phyloP scores from a whole-genome alignment of 2,113 vertebrate genomes.

The Semnornis frantzii region DNA sequence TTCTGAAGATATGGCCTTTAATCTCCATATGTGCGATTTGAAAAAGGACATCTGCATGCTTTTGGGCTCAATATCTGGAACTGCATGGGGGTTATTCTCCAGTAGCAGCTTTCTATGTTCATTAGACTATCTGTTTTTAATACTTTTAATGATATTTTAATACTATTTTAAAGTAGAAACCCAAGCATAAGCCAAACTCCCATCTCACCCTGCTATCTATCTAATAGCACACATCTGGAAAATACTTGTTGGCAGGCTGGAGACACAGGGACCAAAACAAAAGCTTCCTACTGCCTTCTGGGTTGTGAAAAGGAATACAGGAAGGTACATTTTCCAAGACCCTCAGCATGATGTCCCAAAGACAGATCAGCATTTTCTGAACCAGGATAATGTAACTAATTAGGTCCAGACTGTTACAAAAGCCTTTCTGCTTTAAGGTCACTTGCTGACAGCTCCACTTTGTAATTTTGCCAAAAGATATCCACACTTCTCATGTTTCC shows the following conservation, averaged over 20 bases:
- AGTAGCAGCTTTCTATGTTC: neutral
- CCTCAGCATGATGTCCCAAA: neutral
- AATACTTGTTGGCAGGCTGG: neutral
- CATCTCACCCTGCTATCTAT: neutral
- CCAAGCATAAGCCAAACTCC: neutral
- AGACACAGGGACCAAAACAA: neutral
- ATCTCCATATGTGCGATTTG: accelerated
- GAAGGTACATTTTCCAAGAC: neutral
- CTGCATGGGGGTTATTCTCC: neutral
- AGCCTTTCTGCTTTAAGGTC: neutral
- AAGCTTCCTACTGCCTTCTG: neutral
- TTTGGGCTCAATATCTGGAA: neutral
- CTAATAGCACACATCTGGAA: neutral
- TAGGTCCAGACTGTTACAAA: neutral
- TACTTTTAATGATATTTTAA: neutral
- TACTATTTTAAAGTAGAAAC: neutral
- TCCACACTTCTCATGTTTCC: accelerated
- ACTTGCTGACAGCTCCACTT: accelerated
- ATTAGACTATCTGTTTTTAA: neutral
- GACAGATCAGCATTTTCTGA: neutral
- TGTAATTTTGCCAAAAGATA: neutral
- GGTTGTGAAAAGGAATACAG: neutral
- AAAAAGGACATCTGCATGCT: neutral
- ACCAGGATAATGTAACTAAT: neutral
- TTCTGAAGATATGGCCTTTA: neutral